phyloP scores from a whole-genome alignment of 2,888 invertebrate genomes.

The Drosophila rubida region DNA sequence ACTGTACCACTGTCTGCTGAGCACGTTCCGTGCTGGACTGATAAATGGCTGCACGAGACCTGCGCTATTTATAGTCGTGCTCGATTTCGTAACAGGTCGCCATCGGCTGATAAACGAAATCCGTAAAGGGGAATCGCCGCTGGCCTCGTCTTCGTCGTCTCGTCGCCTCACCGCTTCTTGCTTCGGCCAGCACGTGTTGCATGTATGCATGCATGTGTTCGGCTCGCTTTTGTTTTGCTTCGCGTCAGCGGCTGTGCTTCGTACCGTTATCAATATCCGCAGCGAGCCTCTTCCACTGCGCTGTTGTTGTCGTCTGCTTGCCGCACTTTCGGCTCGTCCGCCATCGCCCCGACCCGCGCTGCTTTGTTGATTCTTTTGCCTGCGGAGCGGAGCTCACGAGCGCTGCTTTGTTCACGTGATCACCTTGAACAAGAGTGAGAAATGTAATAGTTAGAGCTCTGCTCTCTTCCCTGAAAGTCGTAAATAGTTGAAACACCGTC shows the following conservation, averaged over 20 bases:
- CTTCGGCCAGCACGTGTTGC: conserved; percentile 17
- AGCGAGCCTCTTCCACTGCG: conserved; percentile 2
- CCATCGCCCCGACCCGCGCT: neutral
- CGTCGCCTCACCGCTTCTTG: neutral
- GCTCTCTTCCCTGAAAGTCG: conserved; percentile 51
- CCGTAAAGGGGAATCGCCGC: conserved; percentile 17
- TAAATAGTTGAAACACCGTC: conserved; percentile 40
- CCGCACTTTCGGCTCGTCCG: neutral
- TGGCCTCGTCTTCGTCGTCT: neutral
- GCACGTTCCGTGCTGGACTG: conserved; percentile 67
- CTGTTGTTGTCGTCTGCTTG: conserved; percentile 25
- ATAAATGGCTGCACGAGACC: conserved; percentile 66
- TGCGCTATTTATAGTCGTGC: conserved; percentile 61
- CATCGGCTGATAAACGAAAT: conserved; percentile 62
- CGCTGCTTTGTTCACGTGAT: conserved; percentile 54
- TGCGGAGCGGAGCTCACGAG: conserved; percentile 30
- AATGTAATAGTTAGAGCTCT: conserved; percentile 18
- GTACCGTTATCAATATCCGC: conserved; percentile 49
- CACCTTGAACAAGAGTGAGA: conserved; percentile 5
- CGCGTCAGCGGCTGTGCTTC: conserved; percentile 6
- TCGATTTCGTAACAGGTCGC: conserved; percentile 54
- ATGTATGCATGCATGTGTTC: conserved; percentile 11
- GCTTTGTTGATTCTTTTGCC: conserved; percentile 24
- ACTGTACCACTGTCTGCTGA: conserved; percentile 20
- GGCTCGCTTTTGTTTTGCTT: conserved; percentile 1